Evolutionary conservation across 2,888 invertebrate genomes (phyloP).

Genomic region (Leptopterna dolabrata): DNA sequence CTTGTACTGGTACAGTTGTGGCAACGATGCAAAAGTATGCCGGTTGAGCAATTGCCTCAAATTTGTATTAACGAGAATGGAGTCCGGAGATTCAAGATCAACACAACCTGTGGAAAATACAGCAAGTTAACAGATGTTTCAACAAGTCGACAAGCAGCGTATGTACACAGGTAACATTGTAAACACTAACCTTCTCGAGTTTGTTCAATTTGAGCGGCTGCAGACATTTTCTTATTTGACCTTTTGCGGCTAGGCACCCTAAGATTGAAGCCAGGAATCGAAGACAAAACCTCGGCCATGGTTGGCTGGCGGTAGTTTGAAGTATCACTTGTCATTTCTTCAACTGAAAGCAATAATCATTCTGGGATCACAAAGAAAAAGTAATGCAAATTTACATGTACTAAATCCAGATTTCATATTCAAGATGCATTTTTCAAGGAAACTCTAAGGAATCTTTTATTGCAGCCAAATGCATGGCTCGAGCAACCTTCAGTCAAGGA

Average conservation of each 20-base stretch:
- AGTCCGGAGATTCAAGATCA: slow-evolving; percentile 95
- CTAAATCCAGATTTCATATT: too few relatives aligned
- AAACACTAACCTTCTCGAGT: slow-evolving; percentile 75
- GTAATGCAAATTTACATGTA: too few relatives aligned
- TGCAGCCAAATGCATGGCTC: too few relatives aligned
- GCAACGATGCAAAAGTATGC: slow-evolving; percentile 89
- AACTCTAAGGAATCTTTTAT: too few relatives aligned
- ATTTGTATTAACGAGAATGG: slow-evolving; percentile 89
- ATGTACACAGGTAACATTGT: not conserved
- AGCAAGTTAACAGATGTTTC: too few relatives aligned
- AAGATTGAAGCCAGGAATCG: slow-evolving; percentile 90
- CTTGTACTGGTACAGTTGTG: slow-evolving; percentile 91
- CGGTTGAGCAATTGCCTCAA: slow-evolving; percentile 89
- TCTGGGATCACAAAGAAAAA: too few relatives aligned
- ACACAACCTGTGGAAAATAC: slow-evolving; percentile 75
- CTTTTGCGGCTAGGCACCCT: slow-evolving; percentile 81
- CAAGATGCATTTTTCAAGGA: too few relatives aligned
- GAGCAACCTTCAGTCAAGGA: too few relatives aligned
- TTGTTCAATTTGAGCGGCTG: slow-evolving; percentile 92
- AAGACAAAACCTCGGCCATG: slow-evolving; percentile 88
- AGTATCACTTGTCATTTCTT: slow-evolving; percentile 68
- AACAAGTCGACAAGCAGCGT: too few relatives aligned
- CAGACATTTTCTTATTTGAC: slow-evolving; percentile 85
- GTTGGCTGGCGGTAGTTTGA: slow-evolving; percentile 71
- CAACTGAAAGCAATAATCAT: slow-evolving; percentile 62